Conservation (phyloP, 2,797 vertebrate species). For the Petrocephalus sullivani region DNA sequence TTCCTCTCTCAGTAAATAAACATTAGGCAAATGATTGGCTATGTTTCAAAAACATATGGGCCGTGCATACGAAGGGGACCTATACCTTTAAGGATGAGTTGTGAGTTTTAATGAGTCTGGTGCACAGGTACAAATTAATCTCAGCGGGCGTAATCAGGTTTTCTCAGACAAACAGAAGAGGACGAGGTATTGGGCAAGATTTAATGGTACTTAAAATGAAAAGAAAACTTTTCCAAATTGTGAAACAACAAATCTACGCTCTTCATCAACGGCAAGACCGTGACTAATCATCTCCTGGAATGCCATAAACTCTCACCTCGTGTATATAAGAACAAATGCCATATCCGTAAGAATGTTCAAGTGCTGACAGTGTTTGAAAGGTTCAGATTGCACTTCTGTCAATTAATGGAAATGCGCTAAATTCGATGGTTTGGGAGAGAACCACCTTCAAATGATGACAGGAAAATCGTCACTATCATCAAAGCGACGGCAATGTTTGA, state of each 20-base stretch:
- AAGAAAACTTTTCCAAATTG: conserved; percentile 18
- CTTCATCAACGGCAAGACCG: not conserved
- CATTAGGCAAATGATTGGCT: conserved; percentile 65
- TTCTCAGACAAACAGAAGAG: not conserved
- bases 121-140: conserved; percentile 42
- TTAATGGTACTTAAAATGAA: conserved; percentile 29
- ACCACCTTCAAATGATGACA: not conserved
- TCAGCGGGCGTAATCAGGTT: conserved; percentile 12
- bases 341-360: conserved; percentile 1
- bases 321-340: conserved; percentile 4
- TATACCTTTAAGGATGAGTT: conserved; percentile 58
- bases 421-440: conserved; percentile 21
- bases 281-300: conserved; percentile 36
- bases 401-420: conserved; percentile 32
- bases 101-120: conserved; percentile 56
- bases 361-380: conserved; percentile 9
- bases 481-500: not conserved
- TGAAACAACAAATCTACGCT: not conserved
- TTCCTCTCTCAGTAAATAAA: conserved; percentile 72
- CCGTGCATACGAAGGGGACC: conserved; percentile 50
- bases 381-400: not conserved
- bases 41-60: conserved; percentile 66
- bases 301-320: conserved; percentile 24
- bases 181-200: not conserved
- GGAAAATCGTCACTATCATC: not conserved